These are phyloP conservation scores for Malurus melanocephalus DNA, from an alignment of 2,113 vertebrate genomes.

Conservation along the genomic window DNA sequence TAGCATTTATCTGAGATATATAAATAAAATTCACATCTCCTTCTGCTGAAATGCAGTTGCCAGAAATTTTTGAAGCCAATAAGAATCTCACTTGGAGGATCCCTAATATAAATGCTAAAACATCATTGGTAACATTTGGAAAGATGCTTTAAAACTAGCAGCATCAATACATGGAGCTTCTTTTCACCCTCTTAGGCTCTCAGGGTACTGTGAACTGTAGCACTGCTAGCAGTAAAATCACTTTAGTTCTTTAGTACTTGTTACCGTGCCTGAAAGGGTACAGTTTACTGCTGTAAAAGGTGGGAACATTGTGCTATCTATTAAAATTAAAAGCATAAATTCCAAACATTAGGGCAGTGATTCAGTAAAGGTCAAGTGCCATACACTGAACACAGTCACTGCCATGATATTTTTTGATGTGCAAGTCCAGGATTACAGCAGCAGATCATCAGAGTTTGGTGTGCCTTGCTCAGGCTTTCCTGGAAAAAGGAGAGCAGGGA, in stretches of 20 bases:
- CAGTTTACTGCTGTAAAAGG: not conserved
- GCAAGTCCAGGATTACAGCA: not conserved
- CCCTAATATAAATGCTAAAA: not conserved
- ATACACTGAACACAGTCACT: not conserved
- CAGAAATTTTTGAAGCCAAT: not conserved
- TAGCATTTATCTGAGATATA: not conserved
- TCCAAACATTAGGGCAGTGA: not conserved
- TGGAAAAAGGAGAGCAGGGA: not conserved
- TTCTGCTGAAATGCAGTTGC: not conserved
- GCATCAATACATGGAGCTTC: accelerated
- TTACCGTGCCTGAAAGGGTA: not conserved
- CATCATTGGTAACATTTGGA: not conserved
- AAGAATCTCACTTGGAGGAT: not conserved
- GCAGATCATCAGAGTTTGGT: not conserved
- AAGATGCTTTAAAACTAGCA: not conserved
- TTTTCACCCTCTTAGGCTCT: not conserved
- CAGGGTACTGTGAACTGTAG: not conserved
- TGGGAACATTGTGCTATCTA: not conserved
- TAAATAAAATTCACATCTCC: not conserved
- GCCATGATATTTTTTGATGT: not conserved
- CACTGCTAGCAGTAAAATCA: not conserved
- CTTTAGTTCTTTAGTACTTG: not conserved
- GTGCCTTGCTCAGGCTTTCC: not conserved
- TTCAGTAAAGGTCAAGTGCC: not conserved
- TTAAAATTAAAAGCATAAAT: slow-evolving; percentile 1